Evolutionary conservation across 2,888 invertebrate genomes (phyloP).

Genomic region (Graphium colonna): DNA sequence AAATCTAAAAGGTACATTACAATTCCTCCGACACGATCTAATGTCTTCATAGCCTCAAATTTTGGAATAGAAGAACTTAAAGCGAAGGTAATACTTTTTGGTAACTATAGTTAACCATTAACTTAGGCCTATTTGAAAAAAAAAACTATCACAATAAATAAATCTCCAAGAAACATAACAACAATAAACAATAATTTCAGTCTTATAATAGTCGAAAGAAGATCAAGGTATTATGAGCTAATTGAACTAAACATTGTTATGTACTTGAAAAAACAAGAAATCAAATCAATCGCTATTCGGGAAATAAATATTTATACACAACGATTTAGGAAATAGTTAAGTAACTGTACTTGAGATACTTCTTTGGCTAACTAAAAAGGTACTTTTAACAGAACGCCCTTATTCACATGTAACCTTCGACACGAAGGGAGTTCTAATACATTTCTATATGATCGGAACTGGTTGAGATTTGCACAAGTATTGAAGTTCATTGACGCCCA

Average conservation of each 20-base stretch:
- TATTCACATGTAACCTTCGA: neutral
- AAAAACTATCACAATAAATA: conserved; percentile 71
- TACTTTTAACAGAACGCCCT: conserved; percentile 30
- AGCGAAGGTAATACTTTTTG: conserved; percentile 74
- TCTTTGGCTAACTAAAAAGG: conserved; percentile 47
- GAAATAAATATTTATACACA: conserved; percentile 18
- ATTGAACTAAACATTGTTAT: neutral
- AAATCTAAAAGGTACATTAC: conserved; percentile 34
- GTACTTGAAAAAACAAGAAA: conserved; percentile 8
- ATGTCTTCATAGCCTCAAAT: conserved; percentile 59
- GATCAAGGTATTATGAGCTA: conserved; percentile 29
- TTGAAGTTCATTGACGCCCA: conserved; percentile 26
- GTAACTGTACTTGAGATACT: conserved; percentile 36
- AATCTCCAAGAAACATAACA: conserved; percentile 70
- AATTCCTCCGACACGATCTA: conserved; percentile 43
- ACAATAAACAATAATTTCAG: conserved; percentile 64
- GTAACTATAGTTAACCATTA: conserved; percentile 72
- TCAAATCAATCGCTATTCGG: neutral
- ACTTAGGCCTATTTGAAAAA: conserved; percentile 49
- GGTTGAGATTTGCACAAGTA: conserved; percentile 17
- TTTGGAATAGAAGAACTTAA: conserved; percentile 60
- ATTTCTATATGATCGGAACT: conserved; percentile 16
- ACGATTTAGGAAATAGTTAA: conserved; percentile 26
- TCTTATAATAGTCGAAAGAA: conserved; percentile 59
- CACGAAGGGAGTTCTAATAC: neutral